phyloP scores from a whole-genome alignment of 2,888 invertebrate genomes.

The Pteria penguin region DNA sequence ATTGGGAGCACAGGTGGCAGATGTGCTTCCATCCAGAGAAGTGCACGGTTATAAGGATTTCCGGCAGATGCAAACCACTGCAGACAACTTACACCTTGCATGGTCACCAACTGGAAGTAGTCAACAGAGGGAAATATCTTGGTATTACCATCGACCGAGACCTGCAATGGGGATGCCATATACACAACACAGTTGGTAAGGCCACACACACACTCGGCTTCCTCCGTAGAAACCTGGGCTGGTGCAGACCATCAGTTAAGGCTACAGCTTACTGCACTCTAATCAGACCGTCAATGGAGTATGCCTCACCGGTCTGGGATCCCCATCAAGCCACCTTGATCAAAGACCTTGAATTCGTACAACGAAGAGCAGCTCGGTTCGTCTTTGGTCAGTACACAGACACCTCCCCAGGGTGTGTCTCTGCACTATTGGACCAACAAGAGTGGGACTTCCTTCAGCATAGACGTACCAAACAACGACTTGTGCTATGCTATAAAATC shows the following conservation, averaged over 20 bases:
- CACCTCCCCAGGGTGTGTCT: conserved; percentile 6
- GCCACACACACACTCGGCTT: not conserved
- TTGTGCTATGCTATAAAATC: conserved; percentile 19
- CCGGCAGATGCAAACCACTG: not conserved
- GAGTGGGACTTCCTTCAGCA: conserved; percentile 1
- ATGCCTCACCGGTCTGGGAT: not conserved
- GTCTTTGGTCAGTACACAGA: too few relatives aligned
- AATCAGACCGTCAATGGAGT: not conserved
- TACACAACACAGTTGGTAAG: not conserved
- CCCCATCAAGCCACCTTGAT: not conserved
- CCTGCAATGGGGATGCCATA: not conserved
- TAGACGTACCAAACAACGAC: too few relatives aligned
- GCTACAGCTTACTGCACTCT: not conserved
- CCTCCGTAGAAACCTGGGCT: not conserved
- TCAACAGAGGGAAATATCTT: not conserved
- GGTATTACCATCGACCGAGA: not conserved
- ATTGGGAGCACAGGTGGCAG: not conserved
- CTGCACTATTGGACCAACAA: conserved; percentile 2
- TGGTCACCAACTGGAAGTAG: not conserved
- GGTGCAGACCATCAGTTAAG: not conserved
- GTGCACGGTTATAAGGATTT: not conserved
- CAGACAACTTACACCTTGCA: not conserved
- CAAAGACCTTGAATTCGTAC: not conserved
- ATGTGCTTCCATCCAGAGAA: not conserved
- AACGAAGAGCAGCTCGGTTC: not conserved